Conservation (phyloP, 2,113 vertebrate genomes). For the Piaya cayana region DNA sequence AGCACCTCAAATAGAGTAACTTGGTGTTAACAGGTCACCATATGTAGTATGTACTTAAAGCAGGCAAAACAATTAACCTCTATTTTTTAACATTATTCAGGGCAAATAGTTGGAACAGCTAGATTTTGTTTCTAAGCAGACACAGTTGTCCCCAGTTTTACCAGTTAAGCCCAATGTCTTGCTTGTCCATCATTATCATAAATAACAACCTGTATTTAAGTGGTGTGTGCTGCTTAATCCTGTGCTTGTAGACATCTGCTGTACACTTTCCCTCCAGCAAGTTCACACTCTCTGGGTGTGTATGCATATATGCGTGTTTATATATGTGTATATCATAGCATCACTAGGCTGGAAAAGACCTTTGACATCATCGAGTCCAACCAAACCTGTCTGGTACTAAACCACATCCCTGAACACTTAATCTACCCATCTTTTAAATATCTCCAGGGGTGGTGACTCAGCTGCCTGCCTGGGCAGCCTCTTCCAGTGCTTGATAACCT, state of each 20-base stretch:
- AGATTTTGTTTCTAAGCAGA: not conserved
- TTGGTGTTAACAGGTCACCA: not conserved
- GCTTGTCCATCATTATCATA: not conserved
- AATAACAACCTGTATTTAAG: not conserved
- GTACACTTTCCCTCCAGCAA: not conserved
- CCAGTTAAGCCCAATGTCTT: not conserved
- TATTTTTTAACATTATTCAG: not conserved
- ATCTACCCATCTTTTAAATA: too few relatives aligned
- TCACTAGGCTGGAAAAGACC: too few relatives aligned
- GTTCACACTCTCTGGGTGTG: not conserved
- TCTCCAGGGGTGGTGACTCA: too few relatives aligned
- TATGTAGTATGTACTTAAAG: not conserved
- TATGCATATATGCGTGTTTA: not conserved
- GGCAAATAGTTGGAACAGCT: not conserved
- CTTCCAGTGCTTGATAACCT: too few relatives aligned
- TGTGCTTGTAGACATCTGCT: not conserved
- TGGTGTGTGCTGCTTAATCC: not conserved
- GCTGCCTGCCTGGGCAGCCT: too few relatives aligned
- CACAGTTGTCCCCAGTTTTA: not conserved
- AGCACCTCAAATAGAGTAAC: not conserved
- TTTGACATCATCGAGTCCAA: too few relatives aligned
- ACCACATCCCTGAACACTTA: too few relatives aligned
- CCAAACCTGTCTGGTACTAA: too few relatives aligned
- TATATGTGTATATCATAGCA: not conserved
- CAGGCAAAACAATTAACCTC: not conserved